Evolutionary conservation across 2,797 vertebrate species (phyloP).

Genomic region (Synanceia verrucosa): DNA sequence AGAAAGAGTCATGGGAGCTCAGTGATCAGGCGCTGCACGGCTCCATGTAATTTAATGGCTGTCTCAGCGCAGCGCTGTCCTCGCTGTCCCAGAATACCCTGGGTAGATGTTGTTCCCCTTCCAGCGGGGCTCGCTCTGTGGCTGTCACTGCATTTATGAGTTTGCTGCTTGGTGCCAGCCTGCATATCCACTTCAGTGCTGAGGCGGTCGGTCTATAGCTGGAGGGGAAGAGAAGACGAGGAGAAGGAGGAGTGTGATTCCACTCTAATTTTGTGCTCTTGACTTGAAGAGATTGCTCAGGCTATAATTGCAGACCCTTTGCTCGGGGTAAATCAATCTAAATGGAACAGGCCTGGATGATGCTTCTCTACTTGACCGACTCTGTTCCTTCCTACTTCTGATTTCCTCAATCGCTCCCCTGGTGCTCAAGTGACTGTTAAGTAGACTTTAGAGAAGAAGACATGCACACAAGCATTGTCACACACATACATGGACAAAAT

Average conservation of each 20-base stretch:
- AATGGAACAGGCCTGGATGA: constrained; percentile 65
- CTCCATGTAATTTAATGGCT: constrained; percentile 35
- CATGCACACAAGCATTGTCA: neutral
- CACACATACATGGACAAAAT: constrained; percentile 6
- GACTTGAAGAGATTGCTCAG: constrained; percentile 73
- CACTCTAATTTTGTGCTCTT: constrained; percentile 68
- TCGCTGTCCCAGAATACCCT: constrained; percentile 21
- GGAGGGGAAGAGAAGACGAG: constrained; percentile 19
- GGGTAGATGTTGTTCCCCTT: constrained; percentile 23
- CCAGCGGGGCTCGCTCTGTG: constrained; percentile 19
- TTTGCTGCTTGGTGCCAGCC: constrained; percentile 27
- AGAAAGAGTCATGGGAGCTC: constrained; percentile 30
- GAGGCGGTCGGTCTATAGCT: constrained; percentile 31
- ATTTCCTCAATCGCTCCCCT: constrained; percentile 47
- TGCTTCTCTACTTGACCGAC: constrained; percentile 57
- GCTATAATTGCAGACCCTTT: constrained; percentile 71
- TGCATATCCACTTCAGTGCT: constrained; percentile 28
- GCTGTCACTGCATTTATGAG: constrained; percentile 23
- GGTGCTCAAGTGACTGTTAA: constrained; percentile 54
- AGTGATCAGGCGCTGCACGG: constrained; percentile 24
- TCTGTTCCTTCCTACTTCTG: constrained; percentile 36
- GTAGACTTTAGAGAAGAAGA: constrained; percentile 30
- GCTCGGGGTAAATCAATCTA: constrained; percentile 71
- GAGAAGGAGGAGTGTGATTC: constrained; percentile 29
- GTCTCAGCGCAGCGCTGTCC: constrained; percentile 10